Conservation (phyloP, 2,797 vertebrate species). For the Rhinichthys osculus region DNA sequence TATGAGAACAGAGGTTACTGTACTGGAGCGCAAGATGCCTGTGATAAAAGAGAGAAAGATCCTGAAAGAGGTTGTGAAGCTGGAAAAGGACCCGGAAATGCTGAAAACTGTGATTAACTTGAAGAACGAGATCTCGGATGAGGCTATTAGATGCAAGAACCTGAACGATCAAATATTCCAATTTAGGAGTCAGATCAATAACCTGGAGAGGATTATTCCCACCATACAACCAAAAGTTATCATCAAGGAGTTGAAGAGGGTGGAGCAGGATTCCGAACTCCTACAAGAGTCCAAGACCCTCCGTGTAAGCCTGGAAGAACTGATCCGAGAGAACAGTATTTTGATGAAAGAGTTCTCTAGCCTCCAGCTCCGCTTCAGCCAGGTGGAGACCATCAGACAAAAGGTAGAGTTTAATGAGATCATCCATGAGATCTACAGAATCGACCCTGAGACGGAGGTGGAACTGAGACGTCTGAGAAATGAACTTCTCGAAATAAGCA, state of each 20-base stretch:
- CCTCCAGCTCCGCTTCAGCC: slow-evolving; percentile 74
- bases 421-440: slow-evolving; percentile 86
- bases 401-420: slow-evolving; percentile 88
- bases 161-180: slow-evolving; percentile 77
- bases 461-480: slow-evolving; percentile 83
- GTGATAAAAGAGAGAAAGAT: slow-evolving; percentile 86
- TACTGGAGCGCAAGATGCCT: slow-evolving; percentile 83
- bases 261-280: slow-evolving; percentile 85
- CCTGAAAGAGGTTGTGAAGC: slow-evolving; percentile 89
- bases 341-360: slow-evolving; percentile 80
- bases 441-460: slow-evolving; percentile 88
- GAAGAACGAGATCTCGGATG: slow-evolving; percentile 80
- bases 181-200: slow-evolving; percentile 82
- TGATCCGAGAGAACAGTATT: slow-evolving; percentile 76
- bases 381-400: slow-evolving; percentile 78
- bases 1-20: slow-evolving; percentile 80
- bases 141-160: slow-evolving; percentile 71
- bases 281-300: slow-evolving; percentile 82
- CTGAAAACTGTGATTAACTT: slow-evolving; percentile 82
- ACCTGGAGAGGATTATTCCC: slow-evolving; percentile 86
- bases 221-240: slow-evolving; percentile 88
- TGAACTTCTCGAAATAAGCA: slow-evolving; percentile 78
- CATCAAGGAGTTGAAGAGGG: slow-evolving; percentile 88
- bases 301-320: slow-evolving; percentile 81
- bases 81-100: slow-evolving; percentile 92